These are phyloP conservation scores for Apamea monoglypha DNA, from an alignment of 2,888 invertebrate genomes.

Conservation along the genomic window DNA sequence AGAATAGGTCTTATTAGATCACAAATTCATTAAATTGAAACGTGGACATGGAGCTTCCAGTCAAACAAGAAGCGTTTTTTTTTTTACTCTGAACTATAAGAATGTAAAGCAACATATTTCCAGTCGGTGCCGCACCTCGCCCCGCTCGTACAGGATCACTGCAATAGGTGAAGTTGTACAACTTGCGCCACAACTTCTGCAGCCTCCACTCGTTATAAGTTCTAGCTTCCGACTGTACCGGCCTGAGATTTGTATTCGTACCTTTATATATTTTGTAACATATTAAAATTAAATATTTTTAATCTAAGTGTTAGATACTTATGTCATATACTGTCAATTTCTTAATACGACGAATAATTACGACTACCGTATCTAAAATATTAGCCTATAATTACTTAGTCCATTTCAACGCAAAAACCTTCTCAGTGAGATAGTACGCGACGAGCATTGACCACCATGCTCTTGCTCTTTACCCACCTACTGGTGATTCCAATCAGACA, in stretches of 20 bases:
- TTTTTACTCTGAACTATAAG: neutral
- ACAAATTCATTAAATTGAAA: neutral
- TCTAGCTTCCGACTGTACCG: constrained; percentile 48
- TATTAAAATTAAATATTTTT: neutral
- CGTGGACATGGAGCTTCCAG: neutral
- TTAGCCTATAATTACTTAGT: neutral
- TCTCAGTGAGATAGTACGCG: neutral
- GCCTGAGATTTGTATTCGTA: constrained; percentile 34
- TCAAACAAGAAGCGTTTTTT: neutral
- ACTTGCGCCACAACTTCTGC: constrained; percentile 41
- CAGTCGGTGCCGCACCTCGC: constrained; percentile 28
- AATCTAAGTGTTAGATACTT: neutral
- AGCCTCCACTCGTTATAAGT: constrained; percentile 64
- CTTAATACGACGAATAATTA: neutral
- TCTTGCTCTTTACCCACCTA: neutral
- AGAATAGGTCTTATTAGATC: neutral
- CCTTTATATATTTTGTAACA: constrained; percentile 31
- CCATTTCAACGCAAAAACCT: neutral
- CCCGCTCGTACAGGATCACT: constrained; percentile 19
- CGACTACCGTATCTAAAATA: neutral
- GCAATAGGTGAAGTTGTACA: constrained; percentile 58
- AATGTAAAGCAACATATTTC: neutral
- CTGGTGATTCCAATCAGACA: neutral
- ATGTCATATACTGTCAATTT: neutral
- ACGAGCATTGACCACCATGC: neutral